A percentile compares a stretch with the other conserved stretches of the same genome.
Conservation (phyloP, 2,113 vertebrate species). For the Erythrocercus mccallii region DNA sequence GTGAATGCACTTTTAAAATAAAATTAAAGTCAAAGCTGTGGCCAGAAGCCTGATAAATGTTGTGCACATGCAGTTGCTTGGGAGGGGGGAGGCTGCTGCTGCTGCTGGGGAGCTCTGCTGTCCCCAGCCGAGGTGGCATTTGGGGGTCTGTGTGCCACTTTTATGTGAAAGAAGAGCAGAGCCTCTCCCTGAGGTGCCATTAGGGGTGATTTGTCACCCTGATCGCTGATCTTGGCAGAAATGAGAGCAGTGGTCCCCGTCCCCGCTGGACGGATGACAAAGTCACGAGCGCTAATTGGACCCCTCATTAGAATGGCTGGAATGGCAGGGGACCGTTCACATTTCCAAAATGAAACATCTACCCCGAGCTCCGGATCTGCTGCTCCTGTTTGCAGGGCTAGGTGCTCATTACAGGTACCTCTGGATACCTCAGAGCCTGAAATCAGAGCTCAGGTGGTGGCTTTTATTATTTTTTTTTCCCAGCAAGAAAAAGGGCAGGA, state of each 20-base stretch:
- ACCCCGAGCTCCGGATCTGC: neutral
- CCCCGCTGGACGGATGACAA: neutral
- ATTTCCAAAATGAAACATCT: neutral
- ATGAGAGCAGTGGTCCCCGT: neutral
- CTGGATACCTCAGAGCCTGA: neutral
- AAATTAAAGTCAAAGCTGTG: conserved; percentile 51
- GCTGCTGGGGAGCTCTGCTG: neutral
- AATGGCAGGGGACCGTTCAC: neutral
- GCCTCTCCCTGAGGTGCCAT: neutral
- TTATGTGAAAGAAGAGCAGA: neutral
- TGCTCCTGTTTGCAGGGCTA: neutral
- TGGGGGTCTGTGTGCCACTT: neutral
- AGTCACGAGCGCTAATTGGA: conserved; percentile 27
- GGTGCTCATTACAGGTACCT: neutral
- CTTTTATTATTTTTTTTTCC: neutral
- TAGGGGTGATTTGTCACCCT: conserved; percentile 36
- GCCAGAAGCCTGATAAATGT: conserved; percentile 18
- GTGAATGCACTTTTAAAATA: conserved; percentile 42
- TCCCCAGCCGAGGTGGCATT: neutral
- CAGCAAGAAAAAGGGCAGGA: neutral
- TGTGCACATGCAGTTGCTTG: neutral
- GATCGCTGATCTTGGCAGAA: neutral
- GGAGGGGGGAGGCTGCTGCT: neutral
- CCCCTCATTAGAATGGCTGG: neutral
- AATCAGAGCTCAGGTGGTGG: neutral